Evolutionary conservation across 2,888 invertebrate species (phyloP).

Genomic region (Cerastoderma edule): DNA sequence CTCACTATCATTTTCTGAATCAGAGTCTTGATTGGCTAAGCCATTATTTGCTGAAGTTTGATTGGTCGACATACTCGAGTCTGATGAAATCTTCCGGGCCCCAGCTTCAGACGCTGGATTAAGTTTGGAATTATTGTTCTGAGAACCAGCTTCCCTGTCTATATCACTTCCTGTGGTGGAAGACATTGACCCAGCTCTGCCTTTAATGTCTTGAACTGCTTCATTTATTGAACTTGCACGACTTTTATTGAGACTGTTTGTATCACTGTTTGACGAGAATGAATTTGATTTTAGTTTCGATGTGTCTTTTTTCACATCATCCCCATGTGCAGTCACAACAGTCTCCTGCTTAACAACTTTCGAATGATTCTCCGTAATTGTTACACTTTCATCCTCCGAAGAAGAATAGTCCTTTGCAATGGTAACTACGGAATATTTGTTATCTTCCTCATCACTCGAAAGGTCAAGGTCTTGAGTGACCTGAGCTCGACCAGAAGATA

Average conservation of each 20-base stretch:
- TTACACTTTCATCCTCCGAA: conserved; percentile 52
- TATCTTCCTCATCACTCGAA: conserved; percentile 72
- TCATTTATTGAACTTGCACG: conserved; percentile 17
- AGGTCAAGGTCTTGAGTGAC: conserved; percentile 63
- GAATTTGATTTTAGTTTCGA: conserved; percentile 34
- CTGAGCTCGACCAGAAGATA: conserved; percentile 14
- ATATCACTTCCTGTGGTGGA: conserved; percentile 42
- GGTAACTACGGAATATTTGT: conserved; percentile 39
- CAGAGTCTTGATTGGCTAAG: conserved; percentile 44
- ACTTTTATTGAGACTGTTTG: conserved; percentile 14
- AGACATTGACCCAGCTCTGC: conserved; percentile 30
- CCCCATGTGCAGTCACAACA: conserved; percentile 1
- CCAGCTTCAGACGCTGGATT: background rate
- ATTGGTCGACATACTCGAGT: conserved; percentile 48
- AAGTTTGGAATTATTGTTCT: conserved; percentile 16
- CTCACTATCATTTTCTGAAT: conserved; percentile 55
- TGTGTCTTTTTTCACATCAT: conserved; percentile 47
- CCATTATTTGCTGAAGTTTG: conserved; percentile 30
- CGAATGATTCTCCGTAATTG: conserved; percentile 8
- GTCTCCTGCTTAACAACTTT: background rate
- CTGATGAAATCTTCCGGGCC: conserved; percentile 45
- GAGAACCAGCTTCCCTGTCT: conserved; percentile 21
- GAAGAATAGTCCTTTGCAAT: conserved; percentile 50
- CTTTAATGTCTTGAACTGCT: conserved; percentile 9
- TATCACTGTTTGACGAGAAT: conserved; percentile 42